Evolutionary conservation across 2,888 invertebrate genomes (phyloP), one percentile per base, ranked within the genome.

Genomic region (Timema podura): DNA sequence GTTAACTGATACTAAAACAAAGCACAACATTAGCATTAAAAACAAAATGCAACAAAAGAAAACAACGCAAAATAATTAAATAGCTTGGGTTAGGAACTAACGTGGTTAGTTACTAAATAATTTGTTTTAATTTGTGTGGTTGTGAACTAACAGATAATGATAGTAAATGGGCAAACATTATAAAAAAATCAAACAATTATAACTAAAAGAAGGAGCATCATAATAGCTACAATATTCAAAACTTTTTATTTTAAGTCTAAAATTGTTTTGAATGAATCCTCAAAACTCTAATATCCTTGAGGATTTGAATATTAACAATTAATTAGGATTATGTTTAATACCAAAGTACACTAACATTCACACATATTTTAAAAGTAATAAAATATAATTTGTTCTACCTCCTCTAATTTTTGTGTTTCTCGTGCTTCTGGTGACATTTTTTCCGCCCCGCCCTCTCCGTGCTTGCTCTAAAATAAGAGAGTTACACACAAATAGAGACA

Each of bases 401-500:
- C 75, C 64, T 76, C 74, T 48, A 65, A 16, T 64, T 68, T 74
- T 16, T 72, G 73, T 16, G 69, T 72, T 57, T 75, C 74, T 48
- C 64, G 65, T 16, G 71, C 64, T n/a, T 67, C 68, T 46, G 68
- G 68, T 54, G 72, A 66, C 66, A 57, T 71, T 68, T 81, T 81
- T 73, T 78, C 74, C 67, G 72, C 75, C 73, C 76, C 75, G 6
- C 66, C 68, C 2, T 57, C 65, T 5, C 30, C 51, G 45, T 45
- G 49, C 16, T 67, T 69, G 16, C 54, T 64, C 67, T 68, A 46
- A 11, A 70, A 70, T 65, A 30, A 30, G 30, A 30, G 1, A 2
- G 30, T 30, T 30, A 30, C 30, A 30, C 3, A 30, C 30, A 30
- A 30, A 30, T 30, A 30, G 30, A 3, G 1, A 30, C 30, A 30